phyloP scores from a whole-genome alignment of 2,888 invertebrate genomes.

The Metellina segmentata region DNA sequence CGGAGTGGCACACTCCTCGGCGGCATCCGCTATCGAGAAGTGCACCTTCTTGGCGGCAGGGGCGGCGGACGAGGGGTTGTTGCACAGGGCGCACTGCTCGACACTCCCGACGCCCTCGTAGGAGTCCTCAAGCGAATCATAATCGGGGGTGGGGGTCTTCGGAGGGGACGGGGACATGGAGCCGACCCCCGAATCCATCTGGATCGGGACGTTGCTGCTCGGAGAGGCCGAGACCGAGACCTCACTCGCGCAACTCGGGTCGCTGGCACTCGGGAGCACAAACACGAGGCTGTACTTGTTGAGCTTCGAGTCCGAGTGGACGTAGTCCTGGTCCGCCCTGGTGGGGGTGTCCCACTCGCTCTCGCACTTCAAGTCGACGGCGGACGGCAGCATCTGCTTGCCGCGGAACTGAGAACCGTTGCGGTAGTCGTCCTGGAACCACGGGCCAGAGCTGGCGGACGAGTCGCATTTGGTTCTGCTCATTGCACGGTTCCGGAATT shows the following conservation, averaged over 20 bases:
- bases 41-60: slow-evolving; percentile 50
- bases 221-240: background rate
- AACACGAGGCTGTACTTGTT: slow-evolving; percentile 72
- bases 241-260: background rate
- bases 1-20: background rate
- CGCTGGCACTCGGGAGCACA: slow-evolving; percentile 30
- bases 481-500: slow-evolving; percentile 28
- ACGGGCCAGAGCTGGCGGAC: slow-evolving; percentile 26
- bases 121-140: slow-evolving; percentile 61
- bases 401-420: slow-evolving; percentile 63
- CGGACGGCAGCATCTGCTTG: slow-evolving; percentile 42
- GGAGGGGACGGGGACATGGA: slow-evolving; percentile 73
- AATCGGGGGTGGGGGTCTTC: slow-evolving; percentile 70
- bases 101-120: background rate
- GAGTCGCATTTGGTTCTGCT: slow-evolving; percentile 49
- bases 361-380: background rate
- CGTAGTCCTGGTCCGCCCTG: background rate
- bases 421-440: slow-evolving; percentile 69
- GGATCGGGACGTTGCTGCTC: background rate
- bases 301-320: slow-evolving; percentile 14
- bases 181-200: slow-evolving; percentile 67
- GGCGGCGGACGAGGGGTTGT: background rate
- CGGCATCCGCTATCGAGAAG: slow-evolving; percentile 43
- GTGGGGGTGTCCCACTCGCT: slow-evolving; percentile 5
- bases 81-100: background rate